Conservation (phyloP, 1,140 invertebrate genomes). For the Cardiocondyla obscurior region DNA sequence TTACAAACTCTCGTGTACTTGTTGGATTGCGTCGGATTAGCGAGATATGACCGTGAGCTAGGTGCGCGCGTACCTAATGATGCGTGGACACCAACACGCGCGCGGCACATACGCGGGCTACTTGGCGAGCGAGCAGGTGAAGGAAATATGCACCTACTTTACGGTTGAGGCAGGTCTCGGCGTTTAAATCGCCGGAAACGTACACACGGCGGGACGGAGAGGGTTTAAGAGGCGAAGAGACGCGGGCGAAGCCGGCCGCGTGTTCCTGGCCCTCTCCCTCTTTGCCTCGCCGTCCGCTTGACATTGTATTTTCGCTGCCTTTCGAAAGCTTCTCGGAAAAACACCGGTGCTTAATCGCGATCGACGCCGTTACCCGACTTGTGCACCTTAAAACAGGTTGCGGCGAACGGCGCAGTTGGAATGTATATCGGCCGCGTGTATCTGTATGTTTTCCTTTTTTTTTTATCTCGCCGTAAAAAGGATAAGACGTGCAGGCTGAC, state of each 20-base stretch:
- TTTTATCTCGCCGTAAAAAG: background rate
- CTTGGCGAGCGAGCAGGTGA: slow-evolving; percentile 17
- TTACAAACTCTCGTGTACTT: slow-evolving; percentile 4
- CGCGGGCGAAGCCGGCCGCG: background rate
- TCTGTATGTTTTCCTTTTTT: background rate
- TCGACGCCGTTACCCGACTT: slow-evolving; percentile 35
- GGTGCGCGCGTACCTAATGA: background rate
- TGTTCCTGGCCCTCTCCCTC: background rate
- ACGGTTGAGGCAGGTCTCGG: slow-evolving; percentile 60
- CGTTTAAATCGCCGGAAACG: slow-evolving; percentile 64
- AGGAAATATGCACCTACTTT: slow-evolving; percentile 62
- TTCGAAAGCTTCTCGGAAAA: slow-evolving; percentile 42
- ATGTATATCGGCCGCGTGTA: slow-evolving; percentile 11
- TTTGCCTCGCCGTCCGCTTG: background rate
- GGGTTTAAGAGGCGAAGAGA: slow-evolving; percentile 24
- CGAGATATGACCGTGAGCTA: background rate
- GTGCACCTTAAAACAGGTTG: slow-evolving; percentile 40
- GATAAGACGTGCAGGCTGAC: background rate
- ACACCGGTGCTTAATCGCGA: slow-evolving; percentile 24
- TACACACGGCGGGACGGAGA: too few species aligned
- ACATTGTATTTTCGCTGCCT: slow-evolving; percentile 53
- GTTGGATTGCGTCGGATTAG: background rate
- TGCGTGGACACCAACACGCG: background rate
- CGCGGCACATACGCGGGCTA: background rate
- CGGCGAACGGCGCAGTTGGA: slow-evolving; percentile 25